Evolutionary conservation across 2,888 invertebrate genomes (phyloP), one percentile per base, ranked within the genome.

Genomic region (Hirtodrosophila cameraria): DNA sequence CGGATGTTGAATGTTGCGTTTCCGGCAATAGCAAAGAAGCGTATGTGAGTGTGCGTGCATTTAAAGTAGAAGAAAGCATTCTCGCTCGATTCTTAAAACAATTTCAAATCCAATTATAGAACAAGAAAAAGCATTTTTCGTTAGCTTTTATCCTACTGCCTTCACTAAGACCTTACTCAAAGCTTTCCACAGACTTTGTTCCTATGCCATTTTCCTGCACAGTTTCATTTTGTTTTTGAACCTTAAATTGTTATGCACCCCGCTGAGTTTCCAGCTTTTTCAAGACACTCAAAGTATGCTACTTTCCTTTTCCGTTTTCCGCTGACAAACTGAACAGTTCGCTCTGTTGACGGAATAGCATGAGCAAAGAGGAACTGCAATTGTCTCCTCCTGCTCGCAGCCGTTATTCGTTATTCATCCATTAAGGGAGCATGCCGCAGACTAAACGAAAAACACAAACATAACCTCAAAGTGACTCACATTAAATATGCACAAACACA

Each of bases 101-200:
- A 86, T 84, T 84, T 83, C 31, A 78, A 83, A 83, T 83, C 78
- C 84, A 83, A 83, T 83, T 86, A 83, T 69, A 66, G 74, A 63
- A 81, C 71, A 67, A 81, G 81, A 59, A 72, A 74, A 73, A 77
- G 68, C 84, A 73, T 81, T 83, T 80, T 84, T 65, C 64, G 62
- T 67, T 69, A 60, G 63, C 64, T 71, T 70, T 68, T 59, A 66
- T 68, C 58, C 60, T 12, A n/a, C n/a, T 27, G 45, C 54, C 45
- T 57, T 20, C 13, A n/a, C 36, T 28, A 36, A 31, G 45, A 36
- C 57, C 25, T 43, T 57, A 23, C 35, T 30, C 28, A 33, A 15
- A 23, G n/a, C n/a, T n/a, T n/a, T n/a, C n/a, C n/a, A n/a, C n/a
- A n/a, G n/a, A n/a, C n/a, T n/a, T 8, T 23, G 8, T 20, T 33